phyloP scores from a whole-genome alignment of 2,888 invertebrate species.

The Leptopilina drosophilae region DNA sequence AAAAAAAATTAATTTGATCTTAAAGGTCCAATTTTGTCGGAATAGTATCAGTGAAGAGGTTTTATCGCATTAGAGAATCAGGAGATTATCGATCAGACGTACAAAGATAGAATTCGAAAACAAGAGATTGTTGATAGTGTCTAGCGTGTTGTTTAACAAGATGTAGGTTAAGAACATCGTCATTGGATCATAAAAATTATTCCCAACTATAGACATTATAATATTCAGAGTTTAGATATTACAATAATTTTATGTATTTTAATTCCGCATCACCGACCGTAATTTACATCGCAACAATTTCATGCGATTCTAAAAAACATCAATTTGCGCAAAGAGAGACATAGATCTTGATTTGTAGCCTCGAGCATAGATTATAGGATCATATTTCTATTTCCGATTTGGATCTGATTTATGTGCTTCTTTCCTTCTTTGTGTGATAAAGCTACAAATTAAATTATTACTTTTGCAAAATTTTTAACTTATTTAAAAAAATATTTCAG shows the following conservation, averaged over 20 bases:
- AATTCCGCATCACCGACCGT: background rate
- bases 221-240: background rate
- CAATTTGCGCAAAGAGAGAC: slow-evolving; percentile 1
- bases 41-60: background rate
- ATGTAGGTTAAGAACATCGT: slow-evolving; percentile 19
- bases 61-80: slow-evolving; percentile 16
- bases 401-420: slow-evolving; percentile 10
- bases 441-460: slow-evolving; percentile 2
- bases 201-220: background rate
- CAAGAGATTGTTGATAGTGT: slow-evolving; percentile 31
- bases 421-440: background rate
- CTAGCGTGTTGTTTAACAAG: background rate
- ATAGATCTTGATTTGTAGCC: slow-evolving; percentile 14
- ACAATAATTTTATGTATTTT: background rate
- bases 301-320: slow-evolving; percentile 7
- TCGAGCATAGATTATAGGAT: background rate
- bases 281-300: background rate
- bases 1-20: background rate
- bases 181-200: slow-evolving; percentile 14
- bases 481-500: too few species aligned
- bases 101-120: slow-evolving; percentile 18
- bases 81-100: slow-evolving; percentile 27
- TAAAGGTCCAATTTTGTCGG: background rate
- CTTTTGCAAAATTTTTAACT: background rate
- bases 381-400: slow-evolving; percentile 7